These are phyloP conservation scores for Heliothis virescens DNA, from an alignment of 1,140 invertebrate genomes.

Conservation along the genomic window DNA sequence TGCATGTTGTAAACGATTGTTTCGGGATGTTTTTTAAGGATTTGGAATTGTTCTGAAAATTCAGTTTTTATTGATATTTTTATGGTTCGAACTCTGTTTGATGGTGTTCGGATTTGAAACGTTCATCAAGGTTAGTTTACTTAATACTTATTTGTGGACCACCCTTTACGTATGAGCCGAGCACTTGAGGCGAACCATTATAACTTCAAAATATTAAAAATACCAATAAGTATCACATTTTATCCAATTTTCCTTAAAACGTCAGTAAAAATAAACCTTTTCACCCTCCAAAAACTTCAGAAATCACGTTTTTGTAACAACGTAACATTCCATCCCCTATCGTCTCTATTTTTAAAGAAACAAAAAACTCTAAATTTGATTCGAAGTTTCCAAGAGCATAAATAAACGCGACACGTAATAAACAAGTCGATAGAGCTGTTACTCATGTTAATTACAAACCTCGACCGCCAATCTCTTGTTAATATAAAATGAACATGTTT, in stretches of 20 bases:
- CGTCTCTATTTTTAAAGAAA: not conserved
- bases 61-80: too few relatives aligned
- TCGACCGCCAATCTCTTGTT: conserved; percentile 48
- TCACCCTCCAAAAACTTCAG: not conserved
- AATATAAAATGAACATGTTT: conserved; percentile 54
- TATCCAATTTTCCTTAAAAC: not conserved
- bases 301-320: conserved; percentile 2
- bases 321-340: not conserved
- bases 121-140: too few relatives aligned
- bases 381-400: not conserved
- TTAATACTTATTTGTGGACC: too few relatives aligned
- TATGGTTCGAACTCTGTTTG: too few relatives aligned
- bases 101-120: too few relatives aligned
- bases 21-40: not conserved
- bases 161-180: too few relatives aligned
- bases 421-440: conserved; percentile 50
- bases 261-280: not conserved
- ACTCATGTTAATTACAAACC: conserved; percentile 45
- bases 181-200: too few relatives aligned
- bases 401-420: conserved; percentile 57
- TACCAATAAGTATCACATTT: too few relatives aligned
- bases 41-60: not conserved
- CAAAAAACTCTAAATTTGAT: not conserved
- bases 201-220: not conserved
- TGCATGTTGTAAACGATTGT: conserved; percentile 11